Evolutionary conservation across 2,113 vertebrate species (phyloP), one percentile per base, ranked within the genome.

Genomic region (Heterocephalus glaber): DNA sequence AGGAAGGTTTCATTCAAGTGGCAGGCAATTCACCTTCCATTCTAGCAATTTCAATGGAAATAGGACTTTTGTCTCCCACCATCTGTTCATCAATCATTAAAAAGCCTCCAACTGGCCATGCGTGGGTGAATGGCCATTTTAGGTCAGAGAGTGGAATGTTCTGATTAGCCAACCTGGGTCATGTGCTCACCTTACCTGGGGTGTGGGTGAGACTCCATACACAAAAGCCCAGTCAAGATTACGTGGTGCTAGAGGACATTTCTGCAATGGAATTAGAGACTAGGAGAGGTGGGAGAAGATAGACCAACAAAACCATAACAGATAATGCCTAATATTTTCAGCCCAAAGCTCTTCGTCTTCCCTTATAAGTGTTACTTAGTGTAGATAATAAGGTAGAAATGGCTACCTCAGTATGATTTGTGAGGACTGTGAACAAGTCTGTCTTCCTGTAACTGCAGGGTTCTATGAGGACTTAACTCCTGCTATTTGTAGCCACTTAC

Each of bases 1-100:
- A 70, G 77, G 68, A 9, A 74, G 83, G 20, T 61, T 96, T 86
- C 93, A 68, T 68, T 92, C 54, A 58, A 63, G 74, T 35, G 70
- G 7, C 47, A 66, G 68, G 20, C 38, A 63, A 89, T 49, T n/a
- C 22, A 17, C 22, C 33, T 83, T 20, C 77, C 33, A 70, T 38
- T 8, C 94, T 86, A 85, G 61, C 35, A 93, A 26, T 66, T 76
- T 92, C 17, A 61, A 4, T 52, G 63, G 80, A 81, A 94, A 79
- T 16, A 22, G 60, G 19, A 80, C 47, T 85, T 89, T 44, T 63
- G 28, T 92, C 33, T 83, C 56, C 52, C 66, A 80, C n/a, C 13
- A 44, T 52, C 35, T 52, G 20, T 52, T 20, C 9, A 52, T 47
- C 33, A 24, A 1, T 68, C 72, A 44, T 33, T 44, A 72, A 68